Base-by-base conservation (phyloP, 2,113 vertebrate species). In the Perccottus glenii region DNA sequence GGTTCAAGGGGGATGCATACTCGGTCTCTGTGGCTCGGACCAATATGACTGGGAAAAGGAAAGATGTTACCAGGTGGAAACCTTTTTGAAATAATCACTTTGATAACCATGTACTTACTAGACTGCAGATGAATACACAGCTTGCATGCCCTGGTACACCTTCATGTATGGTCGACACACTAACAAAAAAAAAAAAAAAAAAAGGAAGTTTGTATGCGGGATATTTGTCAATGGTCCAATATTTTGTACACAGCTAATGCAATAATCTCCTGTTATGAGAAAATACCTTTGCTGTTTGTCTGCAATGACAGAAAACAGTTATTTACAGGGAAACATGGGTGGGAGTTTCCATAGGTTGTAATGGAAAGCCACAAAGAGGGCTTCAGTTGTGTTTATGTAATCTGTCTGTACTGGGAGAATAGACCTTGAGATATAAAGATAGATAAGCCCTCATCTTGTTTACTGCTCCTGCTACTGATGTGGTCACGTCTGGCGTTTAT, bases 131-230 rank as follows among this genome's bases (percentile, higher is more conserved):
- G 95, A 96, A 85, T 96, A 96, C 68, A 98, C 91, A 1, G 93
- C 93, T 71, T 97, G 95, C 96, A 98, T 96, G 71, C 94, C 96
- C 85, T 98, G 96, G 85, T 98, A 99, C 60, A 98, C 90, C 85
- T 96, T 98, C 87, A 99, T 84, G 78, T 97, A 98, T 3, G 95
- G 94, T 19, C 86, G 93, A 85, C 95, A 98, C 1, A 78, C 97
- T 99, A 91, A 9, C 81, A 83, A 85, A 80, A 75, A 67, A 46
- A 47, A 59, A 16, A 53, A 8, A 36, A 5, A 38, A 1, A 55
- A 6, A 38, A 38, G 32, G 6, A 27, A 32, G 10, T 35, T 15
- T 15, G 19, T 40, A 9, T 19, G 43, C 32, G 15, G 51, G 40
- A 60, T n/a, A 59, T 55, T 55, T 55, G 44, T 6, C 42, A n/a